Evolutionary conservation across 2,797 vertebrate species (phyloP).

Genomic region (Philypnodon macrostomus): DNA sequence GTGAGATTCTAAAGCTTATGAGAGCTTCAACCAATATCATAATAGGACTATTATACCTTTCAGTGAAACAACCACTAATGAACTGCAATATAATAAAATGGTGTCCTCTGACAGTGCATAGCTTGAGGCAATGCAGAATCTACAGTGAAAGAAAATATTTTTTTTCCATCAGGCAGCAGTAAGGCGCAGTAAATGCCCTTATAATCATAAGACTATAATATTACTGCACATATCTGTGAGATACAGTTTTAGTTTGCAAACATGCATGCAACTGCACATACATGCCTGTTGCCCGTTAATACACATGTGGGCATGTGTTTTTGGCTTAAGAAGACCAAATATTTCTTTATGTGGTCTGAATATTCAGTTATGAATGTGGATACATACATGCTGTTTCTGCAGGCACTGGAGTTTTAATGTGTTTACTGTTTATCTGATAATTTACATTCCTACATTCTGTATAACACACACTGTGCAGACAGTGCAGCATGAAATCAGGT

Average conservation of each 20-base stretch:
- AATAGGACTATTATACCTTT: not conserved
- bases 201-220: constrained; percentile 10
- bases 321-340: constrained; percentile 23
- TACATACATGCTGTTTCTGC: constrained; percentile 44
- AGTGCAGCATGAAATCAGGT: constrained; percentile 3
- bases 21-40: not conserved
- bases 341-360: constrained; percentile 49
- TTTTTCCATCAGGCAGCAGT: constrained; percentile 8
- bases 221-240: constrained; percentile 1
- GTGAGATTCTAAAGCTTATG: not conserved
- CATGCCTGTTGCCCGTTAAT: too few species aligned
- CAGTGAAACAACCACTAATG: constrained; percentile 7
- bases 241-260: constrained; percentile 12
- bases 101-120: constrained; percentile 3
- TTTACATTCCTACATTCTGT: constrained; percentile 42
- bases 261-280: constrained; percentile 2
- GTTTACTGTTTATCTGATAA: constrained; percentile 39
- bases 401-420: constrained; percentile 24
- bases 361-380: constrained; percentile 54
- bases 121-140: not conserved
- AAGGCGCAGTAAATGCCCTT: constrained; percentile 4
- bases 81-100: not conserved
- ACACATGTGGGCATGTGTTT: not conserved
- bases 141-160: constrained; percentile 2
- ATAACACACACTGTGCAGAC: constrained; percentile 10